Base-by-base conservation (phyloP, 64 coral and sea anemone genomes). In the Stichodactyla mertensii region DNA sequence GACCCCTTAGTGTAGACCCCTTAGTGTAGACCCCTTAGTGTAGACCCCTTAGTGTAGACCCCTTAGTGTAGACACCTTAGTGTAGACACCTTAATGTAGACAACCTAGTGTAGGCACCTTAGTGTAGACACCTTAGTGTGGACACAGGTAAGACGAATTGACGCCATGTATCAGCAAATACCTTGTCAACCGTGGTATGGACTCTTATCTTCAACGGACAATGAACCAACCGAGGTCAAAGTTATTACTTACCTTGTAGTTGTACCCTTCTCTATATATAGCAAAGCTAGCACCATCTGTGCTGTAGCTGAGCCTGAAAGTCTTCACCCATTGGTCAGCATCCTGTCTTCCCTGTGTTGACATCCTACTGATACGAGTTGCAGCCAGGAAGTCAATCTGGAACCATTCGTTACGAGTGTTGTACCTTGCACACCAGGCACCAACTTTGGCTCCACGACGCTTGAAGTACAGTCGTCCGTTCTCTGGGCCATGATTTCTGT, bases 281-380 rank as follows among this genome's bases (percentile, higher is more conserved):
- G 87, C 87, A 83, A 80, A 95, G 6, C 89, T 90, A 70, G 88
- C 88, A 6, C 85, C 87, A 85, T 95, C 94, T 26, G 87, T 84
- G 81, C 94, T 95, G 74, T 87, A 92, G 16, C 86, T 83, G 67
- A 95, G 54, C 27, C 82, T 89, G 74, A 80, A 95, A 22, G 83
- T 78, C 15, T 67, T 95, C 62, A 95, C 90, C 94, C 94, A 95
- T 52, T 95, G 94, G 57, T 57, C 82, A 51, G 22, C 23, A 51
- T 95, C 94, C 31, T 89, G 87, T 95, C 94, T 84, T 53, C 94
- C 94, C 51, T 95, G 94, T 7, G 71, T 95, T 24, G 94, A 87
- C 7, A 95, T 89, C 79, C 78, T 89, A 10, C 85, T 87, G 57
- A 95, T 78, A 64, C 94, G 88, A 27, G 91, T 87, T 23, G 94